phyloP scores from a whole-genome alignment of 1,140 invertebrate species.

The Antheraea pernyi region DNA sequence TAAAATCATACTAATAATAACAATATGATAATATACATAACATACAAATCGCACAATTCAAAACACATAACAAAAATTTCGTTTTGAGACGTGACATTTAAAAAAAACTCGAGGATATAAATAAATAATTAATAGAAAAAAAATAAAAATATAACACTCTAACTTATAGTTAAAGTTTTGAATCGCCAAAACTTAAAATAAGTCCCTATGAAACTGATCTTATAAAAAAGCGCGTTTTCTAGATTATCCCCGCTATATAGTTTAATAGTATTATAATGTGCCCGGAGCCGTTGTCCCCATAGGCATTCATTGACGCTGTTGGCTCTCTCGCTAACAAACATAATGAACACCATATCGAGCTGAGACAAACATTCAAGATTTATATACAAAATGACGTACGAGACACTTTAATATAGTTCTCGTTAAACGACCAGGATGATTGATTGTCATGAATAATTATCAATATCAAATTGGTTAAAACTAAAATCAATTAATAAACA shows the following conservation, averaged over 20 bases:
- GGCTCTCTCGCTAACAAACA: constrained; percentile 64
- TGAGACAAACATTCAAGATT: constrained; percentile 48
- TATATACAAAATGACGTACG: constrained; percentile 52
- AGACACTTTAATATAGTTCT: constrained; percentile 16
- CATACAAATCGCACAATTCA: constrained; percentile 55
- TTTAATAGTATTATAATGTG: constrained; percentile 7
- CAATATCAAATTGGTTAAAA: constrained; percentile 67
- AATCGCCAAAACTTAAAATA: constrained; percentile 78
- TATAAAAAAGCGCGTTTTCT: constrained; percentile 32
- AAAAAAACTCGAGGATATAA: constrained; percentile 56
- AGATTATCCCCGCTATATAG: constrained; percentile 1
- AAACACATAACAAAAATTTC: constrained; percentile 43
- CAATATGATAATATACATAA: constrained; percentile 33
- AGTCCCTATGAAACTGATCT: constrained; percentile 63
- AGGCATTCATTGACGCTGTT: constrained; percentile 69
- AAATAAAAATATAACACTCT: constrained; percentile 72
- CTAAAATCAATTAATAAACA: constrained; percentile 70
- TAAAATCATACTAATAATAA: constrained; percentile 15
- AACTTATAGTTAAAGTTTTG: constrained; percentile 80
- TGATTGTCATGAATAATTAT: constrained; percentile 69
- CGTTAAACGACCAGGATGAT: constrained; percentile 2
- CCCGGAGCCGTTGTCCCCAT: constrained; percentile 38
- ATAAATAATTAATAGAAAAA: constrained; percentile 50
- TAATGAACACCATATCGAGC: constrained; percentile 62
- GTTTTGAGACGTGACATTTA: constrained; percentile 59